A percentile compares a stretch with the other conserved stretches of the same genome.
Evolutionary conservation across 2,113 vertebrate genomes (phyloP).

Genomic region (Hystrix cristata): DNA sequence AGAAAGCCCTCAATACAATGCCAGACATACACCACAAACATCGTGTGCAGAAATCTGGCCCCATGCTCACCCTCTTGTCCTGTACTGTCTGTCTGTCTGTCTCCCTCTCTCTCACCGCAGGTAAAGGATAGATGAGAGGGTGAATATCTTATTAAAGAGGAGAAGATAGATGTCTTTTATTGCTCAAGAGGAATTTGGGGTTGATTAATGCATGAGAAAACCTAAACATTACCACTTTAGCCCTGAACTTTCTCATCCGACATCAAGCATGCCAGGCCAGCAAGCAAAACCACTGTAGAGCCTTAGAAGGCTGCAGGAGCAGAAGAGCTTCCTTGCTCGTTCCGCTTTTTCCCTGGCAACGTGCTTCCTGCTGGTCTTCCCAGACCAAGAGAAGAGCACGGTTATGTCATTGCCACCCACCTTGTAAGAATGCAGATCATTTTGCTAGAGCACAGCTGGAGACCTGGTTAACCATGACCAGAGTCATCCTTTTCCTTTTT

Average conservation of each 20-base stretch:
- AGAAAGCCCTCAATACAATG: background rate
- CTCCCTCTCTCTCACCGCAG: background rate
- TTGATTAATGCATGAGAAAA: constrained; percentile 14
- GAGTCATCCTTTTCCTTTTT: constrained; percentile 19
- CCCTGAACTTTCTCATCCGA: constrained; percentile 9
- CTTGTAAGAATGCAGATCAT: background rate
- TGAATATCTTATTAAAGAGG: background rate
- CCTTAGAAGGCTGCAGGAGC: background rate
- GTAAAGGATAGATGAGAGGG: background rate
- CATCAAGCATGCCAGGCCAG: background rate
- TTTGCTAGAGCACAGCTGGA: background rate
- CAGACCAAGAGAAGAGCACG: background rate
- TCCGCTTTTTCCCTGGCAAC: background rate
- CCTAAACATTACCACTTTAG: background rate
- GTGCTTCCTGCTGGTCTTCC: background rate
- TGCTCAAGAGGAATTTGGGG: background rate
- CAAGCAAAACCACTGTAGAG: background rate
- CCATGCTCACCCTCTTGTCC: background rate
- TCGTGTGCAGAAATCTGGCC: rapidly evolving
- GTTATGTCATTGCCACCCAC: background rate
- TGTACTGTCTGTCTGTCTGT: background rate
- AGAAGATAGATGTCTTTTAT: background rate
- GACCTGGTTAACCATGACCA: background rate
- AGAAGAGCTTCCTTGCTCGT: background rate
- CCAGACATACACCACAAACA: background rate